phyloP scores from a whole-genome alignment of 2,113 vertebrate species.

The Todiramphus saurophagus region DNA sequence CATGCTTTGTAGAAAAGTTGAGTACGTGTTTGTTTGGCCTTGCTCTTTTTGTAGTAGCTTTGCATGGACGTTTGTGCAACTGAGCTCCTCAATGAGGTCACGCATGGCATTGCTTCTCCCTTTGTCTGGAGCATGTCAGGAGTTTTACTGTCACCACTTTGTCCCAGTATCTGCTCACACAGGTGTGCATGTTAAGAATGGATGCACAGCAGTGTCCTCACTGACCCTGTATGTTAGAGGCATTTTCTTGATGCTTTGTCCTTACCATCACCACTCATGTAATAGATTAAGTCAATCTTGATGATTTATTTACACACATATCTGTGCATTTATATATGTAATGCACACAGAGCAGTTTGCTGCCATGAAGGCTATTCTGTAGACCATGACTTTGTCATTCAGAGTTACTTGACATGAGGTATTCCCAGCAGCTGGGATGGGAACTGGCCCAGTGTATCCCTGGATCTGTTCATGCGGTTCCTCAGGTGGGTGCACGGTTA shows the following conservation, averaged over 20 bases:
- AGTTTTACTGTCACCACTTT: neutral
- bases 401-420: neutral
- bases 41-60: neutral
- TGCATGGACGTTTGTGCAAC: neutral
- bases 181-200: fast-evolving
- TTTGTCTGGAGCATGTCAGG: neutral
- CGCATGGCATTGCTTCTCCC: neutral
- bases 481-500: constrained; percentile 25
- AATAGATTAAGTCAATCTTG: neutral
- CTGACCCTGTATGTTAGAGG: neutral
- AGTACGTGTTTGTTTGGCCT: neutral
- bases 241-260: neutral
- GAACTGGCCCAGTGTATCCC: neutral
- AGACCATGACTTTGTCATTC: neutral
- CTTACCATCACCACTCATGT: neutral
- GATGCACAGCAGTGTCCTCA: fast-evolving
- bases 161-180: neutral
- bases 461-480: neutral
- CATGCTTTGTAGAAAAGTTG: neutral
- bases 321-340: neutral
- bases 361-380: neutral
- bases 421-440: neutral
- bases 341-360: neutral
- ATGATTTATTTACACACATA: fast-evolving
- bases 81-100: no score